Percentiles rank a stretch among this genome's conserved stretches.
phyloP scores from a whole-genome alignment of 2,113 vertebrate genomes.

The Macaca mulatta region DNA sequence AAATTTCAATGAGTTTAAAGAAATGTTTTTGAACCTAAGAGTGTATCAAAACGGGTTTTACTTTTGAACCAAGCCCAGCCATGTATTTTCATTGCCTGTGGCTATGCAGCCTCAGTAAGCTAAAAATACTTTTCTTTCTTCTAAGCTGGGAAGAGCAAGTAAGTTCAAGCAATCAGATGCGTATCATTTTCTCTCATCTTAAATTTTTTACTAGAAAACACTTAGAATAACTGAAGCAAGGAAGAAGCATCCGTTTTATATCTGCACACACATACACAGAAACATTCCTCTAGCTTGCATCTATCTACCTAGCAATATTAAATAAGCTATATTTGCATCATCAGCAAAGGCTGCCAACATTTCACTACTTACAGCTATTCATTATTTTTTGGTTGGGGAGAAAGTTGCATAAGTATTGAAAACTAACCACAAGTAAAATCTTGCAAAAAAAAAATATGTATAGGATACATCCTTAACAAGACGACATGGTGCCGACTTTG shows the following conservation, averaged over 20 bases:
- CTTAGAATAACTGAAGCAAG: constrained; percentile 35
- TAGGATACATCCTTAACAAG: background rate
- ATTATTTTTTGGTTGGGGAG: background rate
- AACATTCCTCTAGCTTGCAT: background rate
- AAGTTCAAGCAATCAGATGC: constrained; percentile 41
- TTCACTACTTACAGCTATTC: background rate
- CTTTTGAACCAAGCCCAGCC: constrained; percentile 36
- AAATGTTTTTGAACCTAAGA: background rate
- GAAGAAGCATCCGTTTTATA: constrained; percentile 59
- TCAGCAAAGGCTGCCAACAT: constrained; percentile 32
- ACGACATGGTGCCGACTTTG: background rate
- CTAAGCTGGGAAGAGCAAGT: constrained; percentile 59
- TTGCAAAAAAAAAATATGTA: background rate
- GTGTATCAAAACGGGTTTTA: constrained; percentile 55
- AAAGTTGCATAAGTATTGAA: background rate
- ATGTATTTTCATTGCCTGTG: constrained; percentile 60
- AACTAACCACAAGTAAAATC: constrained; percentile 39
- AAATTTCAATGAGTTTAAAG: constrained; percentile 29
- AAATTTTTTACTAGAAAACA: constrained; percentile 53
- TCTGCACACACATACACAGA: constrained; percentile 10
- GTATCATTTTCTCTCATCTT: constrained; percentile 37
- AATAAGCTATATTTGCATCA: constrained; percentile 27
- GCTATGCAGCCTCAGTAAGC: constrained; percentile 23
- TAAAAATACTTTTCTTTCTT: constrained; percentile 74
- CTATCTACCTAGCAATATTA: background rate